Conservation (phyloP, 2,888 invertebrate species). For the Epirrhoe alternata region DNA sequence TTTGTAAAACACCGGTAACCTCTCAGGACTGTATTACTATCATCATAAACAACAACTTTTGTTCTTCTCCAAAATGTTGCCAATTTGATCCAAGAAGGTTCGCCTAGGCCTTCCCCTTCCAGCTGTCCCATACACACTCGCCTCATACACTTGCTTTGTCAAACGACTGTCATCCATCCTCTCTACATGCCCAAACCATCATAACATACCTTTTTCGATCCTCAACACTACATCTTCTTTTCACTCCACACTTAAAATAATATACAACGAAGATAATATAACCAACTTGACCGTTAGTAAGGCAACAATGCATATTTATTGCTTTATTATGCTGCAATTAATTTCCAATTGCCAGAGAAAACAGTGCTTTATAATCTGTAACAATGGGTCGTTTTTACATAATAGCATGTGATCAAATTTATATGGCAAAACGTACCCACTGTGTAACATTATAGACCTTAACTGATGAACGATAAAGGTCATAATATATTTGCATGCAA, state of each 20-base stretch:
- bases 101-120: no score
- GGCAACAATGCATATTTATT: conserved; percentile 1
- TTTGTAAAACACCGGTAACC: no score
- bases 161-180: no score
- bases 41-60: no score
- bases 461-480: background rate
- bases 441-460: background rate
- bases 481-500: background rate
- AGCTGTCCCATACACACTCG: no score
- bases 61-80: no score
- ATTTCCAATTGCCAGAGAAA: background rate
- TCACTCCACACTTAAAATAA: background rate
- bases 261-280: background rate
- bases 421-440: background rate
- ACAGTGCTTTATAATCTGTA: background rate
- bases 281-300: background rate
- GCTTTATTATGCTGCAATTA: background rate
- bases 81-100: no score
- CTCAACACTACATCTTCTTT: no score
- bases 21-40: no score
- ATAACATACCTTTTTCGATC: no score
- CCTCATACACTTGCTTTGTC: no score
- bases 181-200: no score
- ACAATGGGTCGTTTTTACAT: background rate
- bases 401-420: background rate